Conservation (phyloP, 2,888 invertebrate species). For the Congeria kusceri region DNA sequence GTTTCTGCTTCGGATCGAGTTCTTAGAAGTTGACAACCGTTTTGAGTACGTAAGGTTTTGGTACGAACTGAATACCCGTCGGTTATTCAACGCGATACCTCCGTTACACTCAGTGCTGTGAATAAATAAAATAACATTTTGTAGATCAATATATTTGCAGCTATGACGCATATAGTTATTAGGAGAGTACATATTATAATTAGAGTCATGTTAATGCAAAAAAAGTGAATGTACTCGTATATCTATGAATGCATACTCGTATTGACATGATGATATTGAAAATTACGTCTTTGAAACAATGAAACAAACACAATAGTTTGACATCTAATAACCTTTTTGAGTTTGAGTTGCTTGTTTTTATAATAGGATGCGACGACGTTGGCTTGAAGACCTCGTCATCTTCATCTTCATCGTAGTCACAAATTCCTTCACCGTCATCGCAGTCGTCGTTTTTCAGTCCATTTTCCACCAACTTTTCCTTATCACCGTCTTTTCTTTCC, state of each 20-base stretch:
- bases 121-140: conserved; percentile 15
- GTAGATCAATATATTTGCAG: neutral
- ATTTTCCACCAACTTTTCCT: conserved; percentile 82
- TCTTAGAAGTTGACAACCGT: conserved; percentile 78
- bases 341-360: conserved; percentile 24
- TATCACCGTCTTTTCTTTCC: conserved; percentile 80
- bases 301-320: neutral
- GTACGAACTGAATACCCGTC: conserved; percentile 87
- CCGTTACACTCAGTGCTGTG: conserved; percentile 88
- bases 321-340: neutral
- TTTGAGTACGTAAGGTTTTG: conserved; percentile 90
- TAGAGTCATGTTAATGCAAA: no score
- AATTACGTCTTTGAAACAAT: no score
- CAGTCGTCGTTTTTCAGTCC: conserved; percentile 86
- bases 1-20: conserved; percentile 82
- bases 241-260: no score
- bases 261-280: no score
- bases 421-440: conserved; percentile 85
- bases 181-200: no score
- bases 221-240: no score
- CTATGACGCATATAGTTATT: no score
- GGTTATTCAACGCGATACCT: conserved; percentile 84
- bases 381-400: conserved; percentile 82
- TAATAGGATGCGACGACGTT: conserved; percentile 38
- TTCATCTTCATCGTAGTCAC: conserved; percentile 87